These are phyloP conservation scores for Matsumyia berberina DNA, from an alignment of 2,888 invertebrate genomes.

Conservation along the genomic window DNA sequence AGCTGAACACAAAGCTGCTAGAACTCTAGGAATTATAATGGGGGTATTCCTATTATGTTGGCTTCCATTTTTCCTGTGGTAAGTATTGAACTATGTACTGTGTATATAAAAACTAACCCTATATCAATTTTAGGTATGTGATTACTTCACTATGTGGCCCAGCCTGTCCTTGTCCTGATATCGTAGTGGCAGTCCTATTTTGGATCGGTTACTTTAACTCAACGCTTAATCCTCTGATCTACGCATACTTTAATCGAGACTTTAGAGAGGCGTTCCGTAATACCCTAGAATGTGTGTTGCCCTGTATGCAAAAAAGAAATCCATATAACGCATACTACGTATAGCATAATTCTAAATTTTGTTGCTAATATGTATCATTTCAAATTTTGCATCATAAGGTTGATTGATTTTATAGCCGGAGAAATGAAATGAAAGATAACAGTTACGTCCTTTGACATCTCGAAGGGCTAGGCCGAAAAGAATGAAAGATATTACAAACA, in stretches of 20 bases:
- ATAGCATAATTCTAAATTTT: conserved; percentile 79
- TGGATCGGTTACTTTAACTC: conserved; percentile 99
- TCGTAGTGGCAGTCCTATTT: conserved; percentile 95
- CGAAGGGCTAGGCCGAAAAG: no score
- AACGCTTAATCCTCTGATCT: conserved; percentile 96
- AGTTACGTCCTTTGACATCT: no score
- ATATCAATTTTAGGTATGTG: conserved; percentile 88
- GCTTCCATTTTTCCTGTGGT: conserved; percentile 98
- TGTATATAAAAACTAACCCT: conserved; percentile 1
- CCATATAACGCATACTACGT: conserved; percentile 84
- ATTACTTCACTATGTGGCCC: conserved; percentile 93
- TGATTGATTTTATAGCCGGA: conserved; percentile 29
- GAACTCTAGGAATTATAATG: conserved; percentile 98
- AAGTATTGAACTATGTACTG: conserved; percentile 82
- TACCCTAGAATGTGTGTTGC: conserved; percentile 93
- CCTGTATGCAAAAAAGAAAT: conserved; percentile 87
- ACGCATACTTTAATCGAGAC: conserved; percentile 98
- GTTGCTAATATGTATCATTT: conserved; percentile 44
- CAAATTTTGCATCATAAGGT: conserved; percentile 49
- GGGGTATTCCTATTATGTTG: conserved; percentile 97
- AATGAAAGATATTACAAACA: conserved; percentile 18
- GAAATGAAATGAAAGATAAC: conserved; percentile 28
- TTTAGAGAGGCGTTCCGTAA: conserved; percentile 98
- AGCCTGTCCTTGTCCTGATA: conserved; percentile 93
- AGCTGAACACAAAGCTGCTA: conserved; percentile 96